Conservation (phyloP, 1,140 invertebrate genomes). For the Saccostrea echinata region DNA sequence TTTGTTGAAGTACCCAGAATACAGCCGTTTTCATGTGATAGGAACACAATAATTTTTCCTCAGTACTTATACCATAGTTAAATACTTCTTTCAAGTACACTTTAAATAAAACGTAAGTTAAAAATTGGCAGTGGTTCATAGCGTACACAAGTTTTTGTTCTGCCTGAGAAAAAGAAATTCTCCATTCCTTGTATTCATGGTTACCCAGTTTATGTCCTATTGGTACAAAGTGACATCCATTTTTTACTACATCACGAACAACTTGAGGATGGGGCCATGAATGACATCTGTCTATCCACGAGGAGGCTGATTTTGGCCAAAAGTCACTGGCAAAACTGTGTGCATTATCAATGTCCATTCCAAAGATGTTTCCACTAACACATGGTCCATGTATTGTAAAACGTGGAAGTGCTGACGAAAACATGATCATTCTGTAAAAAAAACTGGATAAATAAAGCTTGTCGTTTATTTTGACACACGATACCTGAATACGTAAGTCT, state of each 20-base stretch:
- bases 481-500: neutral
- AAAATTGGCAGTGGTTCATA: constrained; percentile 38
- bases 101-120: constrained; percentile 46
- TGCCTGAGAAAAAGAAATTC: constrained; percentile 43
- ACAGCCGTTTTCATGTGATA: constrained; percentile 41
- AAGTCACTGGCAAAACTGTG: neutral
- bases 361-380: neutral
- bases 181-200: constrained; percentile 29
- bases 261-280: neutral
- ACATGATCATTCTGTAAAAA: no score
- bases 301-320: neutral
- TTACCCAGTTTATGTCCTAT: no score
- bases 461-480: neutral
- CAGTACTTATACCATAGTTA: neutral
- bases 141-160: constrained; percentile 44
- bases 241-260: neutral
- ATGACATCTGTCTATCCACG: neutral
- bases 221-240: no score
- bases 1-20: constrained; percentile 22
- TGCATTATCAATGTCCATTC: neutral
- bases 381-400: neutral
- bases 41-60: constrained; percentile 39
- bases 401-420: no score
- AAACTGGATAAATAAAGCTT: neutral
- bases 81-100: constrained; percentile 33